These are phyloP conservation scores for Cotesia vestalis DNA, from an alignment of 1,140 invertebrate genomes.

Conservation along the genomic window DNA sequence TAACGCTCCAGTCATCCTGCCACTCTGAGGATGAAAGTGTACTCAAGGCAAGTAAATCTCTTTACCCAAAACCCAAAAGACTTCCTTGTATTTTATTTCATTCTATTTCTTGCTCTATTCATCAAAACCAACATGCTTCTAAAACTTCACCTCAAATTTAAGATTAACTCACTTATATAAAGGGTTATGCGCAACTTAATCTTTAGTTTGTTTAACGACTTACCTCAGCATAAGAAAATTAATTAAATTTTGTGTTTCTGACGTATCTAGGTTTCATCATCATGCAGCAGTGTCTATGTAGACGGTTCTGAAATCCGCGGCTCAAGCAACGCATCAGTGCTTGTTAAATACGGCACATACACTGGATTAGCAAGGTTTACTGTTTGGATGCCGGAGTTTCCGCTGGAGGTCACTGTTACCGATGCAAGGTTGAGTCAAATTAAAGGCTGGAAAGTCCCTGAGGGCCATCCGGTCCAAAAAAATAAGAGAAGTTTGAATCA, in stretches of 20 bases:
- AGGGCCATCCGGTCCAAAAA: slow-evolving; percentile 69
- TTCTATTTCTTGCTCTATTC: no score
- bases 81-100: no score
- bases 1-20: slow-evolving; percentile 94
- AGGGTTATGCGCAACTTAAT: no score
- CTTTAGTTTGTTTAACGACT: neutral
- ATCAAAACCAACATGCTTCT: no score
- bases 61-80: neutral
- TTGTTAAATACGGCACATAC: slow-evolving; percentile 93
- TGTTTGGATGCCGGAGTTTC: slow-evolving; percentile 97
- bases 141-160: no score
- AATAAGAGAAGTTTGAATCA: slow-evolving; percentile 61
- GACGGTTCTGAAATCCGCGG: slow-evolving; percentile 96
- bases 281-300: slow-evolving; percentile 95
- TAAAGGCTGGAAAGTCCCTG: slow-evolving; percentile 87
- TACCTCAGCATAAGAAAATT: slow-evolving; percentile 8
- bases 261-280: slow-evolving; percentile 84
- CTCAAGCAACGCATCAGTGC: slow-evolving; percentile 91
- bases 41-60: slow-evolving; percentile 80
- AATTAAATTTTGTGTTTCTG: slow-evolving; percentile 25
- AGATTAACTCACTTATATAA: no score
- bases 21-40: slow-evolving; percentile 95
- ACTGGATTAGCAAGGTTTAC: slow-evolving; percentile 87
- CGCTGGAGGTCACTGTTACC: slow-evolving; percentile 86
- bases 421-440: slow-evolving; percentile 92